A percentile compares a stretch with the other conserved stretches of the same genome.
phyloP scores from a whole-genome alignment of 2,888 invertebrate species.

The Euphydryas editha region DNA sequence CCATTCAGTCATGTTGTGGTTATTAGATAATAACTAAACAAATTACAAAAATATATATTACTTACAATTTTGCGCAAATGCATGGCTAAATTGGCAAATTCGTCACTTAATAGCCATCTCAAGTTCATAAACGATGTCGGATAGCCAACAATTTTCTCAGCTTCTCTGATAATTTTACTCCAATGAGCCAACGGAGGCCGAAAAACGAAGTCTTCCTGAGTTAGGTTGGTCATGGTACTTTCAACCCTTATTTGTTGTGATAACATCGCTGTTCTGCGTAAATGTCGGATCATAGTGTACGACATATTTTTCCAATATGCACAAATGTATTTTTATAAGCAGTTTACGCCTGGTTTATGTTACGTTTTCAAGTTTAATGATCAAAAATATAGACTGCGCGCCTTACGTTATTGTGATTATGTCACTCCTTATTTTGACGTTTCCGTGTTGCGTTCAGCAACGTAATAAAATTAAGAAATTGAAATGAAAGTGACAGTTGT shows the following conservation, averaged over 20 bases:
- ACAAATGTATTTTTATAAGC: slow-evolving; percentile 39
- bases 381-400: slow-evolving; percentile 36
- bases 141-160: slow-evolving; percentile 81
- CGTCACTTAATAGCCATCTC: slow-evolving; percentile 85
- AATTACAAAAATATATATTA: slow-evolving; percentile 38
- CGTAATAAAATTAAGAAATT: neutral
- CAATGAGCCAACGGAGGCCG: slow-evolving; percentile 73
- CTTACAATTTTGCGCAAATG: slow-evolving; percentile 80
- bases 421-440: slow-evolving; percentile 43
- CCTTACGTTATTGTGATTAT: slow-evolving; percentile 38
- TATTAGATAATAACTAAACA: slow-evolving; percentile 25
- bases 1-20: neutral
- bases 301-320: slow-evolving; percentile 59
- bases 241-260: slow-evolving; percentile 68
- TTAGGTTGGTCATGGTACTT: slow-evolving; percentile 71
- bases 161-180: slow-evolving; percentile 78
- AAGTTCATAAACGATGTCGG: slow-evolving; percentile 85
- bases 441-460: slow-evolving; percentile 53
- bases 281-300: slow-evolving; percentile 69
- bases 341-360: slow-evolving; percentile 49
- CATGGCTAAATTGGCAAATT: slow-evolving; percentile 84
- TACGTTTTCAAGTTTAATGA: slow-evolving; percentile 36
- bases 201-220: slow-evolving; percentile 74
- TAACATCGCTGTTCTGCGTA: slow-evolving; percentile 66
- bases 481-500: neutral